Evolutionary conservation across 2,797 vertebrate genomes (phyloP), one percentile per base, ranked within the genome.

Genomic region (Carduelis carduelis): DNA sequence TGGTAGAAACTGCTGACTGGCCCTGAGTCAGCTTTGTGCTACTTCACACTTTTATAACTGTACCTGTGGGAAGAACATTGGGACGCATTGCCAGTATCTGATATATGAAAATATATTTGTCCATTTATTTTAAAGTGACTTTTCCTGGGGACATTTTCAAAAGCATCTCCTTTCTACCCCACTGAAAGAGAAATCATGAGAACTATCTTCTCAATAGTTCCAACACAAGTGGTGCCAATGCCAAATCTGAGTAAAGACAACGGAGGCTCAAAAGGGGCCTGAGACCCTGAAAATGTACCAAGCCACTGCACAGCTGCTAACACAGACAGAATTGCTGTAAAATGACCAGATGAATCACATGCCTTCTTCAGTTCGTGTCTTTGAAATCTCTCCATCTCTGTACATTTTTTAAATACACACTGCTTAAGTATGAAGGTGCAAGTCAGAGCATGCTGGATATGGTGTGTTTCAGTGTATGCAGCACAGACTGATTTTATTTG

Each of bases 401-500:
- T 2, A 89, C 52, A 87, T 87, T 70, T 70, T 52, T 92, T 66
- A 90, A 84, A 77, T 35, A 77, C 84, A 64, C 34, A 21, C 64
- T 70, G 43, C 52, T 69, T 16, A 91, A 77, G 46, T 78, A 95
- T 74, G 84, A 89, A 89, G 60, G 50, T 55, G 46, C 96, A 95
- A 83, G 96, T 69, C 32, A 14, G 16, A 95, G 88, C 94, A 78
- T 8, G 89, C 26, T 59, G 75, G 57, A 55, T 71, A 65, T 18
- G 23, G 53, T 2, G 1, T 22, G 18, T 68, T 89, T 75, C 76
- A 56, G 69, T 46, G 28, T 13, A 75, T 19, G 27, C 23, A 88
- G 76, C 76, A 83, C 41, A 89, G 66, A 89, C 35, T 69, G 52
- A 82, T 82, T 63, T 57, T 92, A 95, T 91, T 90, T 94, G 69